Base-by-base conservation (phyloP, 2,113 vertebrate genomes). In the Pelobates fuscus region DNA sequence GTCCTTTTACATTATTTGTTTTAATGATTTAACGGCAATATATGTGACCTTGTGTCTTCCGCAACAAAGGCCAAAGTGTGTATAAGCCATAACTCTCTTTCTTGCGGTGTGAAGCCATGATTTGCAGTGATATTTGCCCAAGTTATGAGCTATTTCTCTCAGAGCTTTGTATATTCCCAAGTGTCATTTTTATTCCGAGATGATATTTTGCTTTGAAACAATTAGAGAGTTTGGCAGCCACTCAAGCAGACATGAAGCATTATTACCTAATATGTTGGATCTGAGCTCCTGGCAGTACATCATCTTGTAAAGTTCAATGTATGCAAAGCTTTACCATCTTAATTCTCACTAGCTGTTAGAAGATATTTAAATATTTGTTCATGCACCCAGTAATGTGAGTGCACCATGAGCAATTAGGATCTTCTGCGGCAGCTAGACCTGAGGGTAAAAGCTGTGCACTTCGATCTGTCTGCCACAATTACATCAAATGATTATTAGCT, bases 251-350 rank as follows among this genome's bases (percentile, higher is more conserved):
- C 37, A 57, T 74, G 52, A 58, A 66, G 49, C 43, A 29, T 57
- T 66, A 24, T 27, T 57, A 55, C 21, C 20, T 24, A 25, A 41
- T 27, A 43, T 37, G 5, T 49, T 74, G 63, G 30, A 23, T 61
- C 18, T 23, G 24, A 59, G 25, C 32, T 44, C 62, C 11, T 37
- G 23, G 52, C 52, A 63, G 17, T 27, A 23, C 10, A 58, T 46
- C 71, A 66, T 46, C 44, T 66, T 65, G 71, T 66, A 74, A 58
- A 66, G 71, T 25, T 65, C 61, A 65, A 57, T 65, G 61, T 43
- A 74, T 65, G 62, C 61, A 57, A n/a, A 21, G 23, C 46, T 41
- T 21, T 27, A 43, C 54, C 32, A 43, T 61, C 62, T 29, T 24
- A 15, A 63, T 63, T 72, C 17, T 74, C 41, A 57, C 62, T 58